phyloP scores from a whole-genome alignment of 2,888 invertebrate genomes.

The Caenorhabditis sulstoni region DNA sequence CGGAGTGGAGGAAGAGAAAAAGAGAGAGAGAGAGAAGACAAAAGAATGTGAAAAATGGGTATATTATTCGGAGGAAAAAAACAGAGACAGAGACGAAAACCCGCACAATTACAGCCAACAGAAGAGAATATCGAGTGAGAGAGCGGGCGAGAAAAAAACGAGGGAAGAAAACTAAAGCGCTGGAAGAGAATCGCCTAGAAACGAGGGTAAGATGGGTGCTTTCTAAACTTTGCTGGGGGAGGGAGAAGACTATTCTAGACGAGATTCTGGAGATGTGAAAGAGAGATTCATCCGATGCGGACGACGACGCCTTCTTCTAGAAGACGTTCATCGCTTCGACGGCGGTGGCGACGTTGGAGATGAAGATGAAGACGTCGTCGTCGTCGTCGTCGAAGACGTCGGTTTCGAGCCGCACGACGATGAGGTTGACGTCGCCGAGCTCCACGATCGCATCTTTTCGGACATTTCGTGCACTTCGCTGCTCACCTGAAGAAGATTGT shows the following conservation, averaged over 20 bases:
- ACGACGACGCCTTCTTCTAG: too few relatives aligned
- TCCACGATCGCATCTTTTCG: constrained; percentile 63
- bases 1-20: neutral
- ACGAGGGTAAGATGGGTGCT: neutral
- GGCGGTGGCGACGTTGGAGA: too few relatives aligned
- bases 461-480: constrained; percentile 68
- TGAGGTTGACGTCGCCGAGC: neutral
- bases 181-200: constrained; percentile 4
- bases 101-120: constrained; percentile 20
- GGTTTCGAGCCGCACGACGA: neutral
- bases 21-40: neutral
- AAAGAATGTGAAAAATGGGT: neutral
- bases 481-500: constrained; percentile 62
- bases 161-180: neutral
- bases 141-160: neutral
- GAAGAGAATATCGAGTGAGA: constrained; percentile 1
- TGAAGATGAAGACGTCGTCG: too few relatives aligned
- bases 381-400: neutral
- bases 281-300: too few relatives aligned
- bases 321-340: too few relatives aligned
- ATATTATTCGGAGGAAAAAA: neutral
- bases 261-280: too few relatives aligned
- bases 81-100: neutral
- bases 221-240: too few relatives aligned
- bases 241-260: too few relatives aligned